Conservation (phyloP, 2,888 invertebrate genomes). For the Stenchaetothrips biformis region DNA sequence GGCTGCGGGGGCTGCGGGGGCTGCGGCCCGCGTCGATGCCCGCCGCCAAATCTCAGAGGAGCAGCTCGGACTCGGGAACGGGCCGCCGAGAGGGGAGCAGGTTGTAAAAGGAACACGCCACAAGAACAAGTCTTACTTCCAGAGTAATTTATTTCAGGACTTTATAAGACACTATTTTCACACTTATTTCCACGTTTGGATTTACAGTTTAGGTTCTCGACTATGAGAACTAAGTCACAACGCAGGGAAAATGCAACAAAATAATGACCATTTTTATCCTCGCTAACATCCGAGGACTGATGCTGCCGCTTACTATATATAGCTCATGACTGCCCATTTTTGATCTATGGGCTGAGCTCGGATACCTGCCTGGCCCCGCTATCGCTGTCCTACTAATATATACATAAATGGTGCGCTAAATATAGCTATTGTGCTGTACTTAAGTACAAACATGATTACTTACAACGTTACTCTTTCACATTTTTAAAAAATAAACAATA, state of each 20-base stretch:
- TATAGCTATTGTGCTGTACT: conserved; percentile 14
- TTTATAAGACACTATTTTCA: neutral
- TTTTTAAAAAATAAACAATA: conserved; percentile 16
- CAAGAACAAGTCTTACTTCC: neutral
- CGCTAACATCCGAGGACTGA: neutral
- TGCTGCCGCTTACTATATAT: neutral
- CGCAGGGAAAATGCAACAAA: conserved; percentile 6
- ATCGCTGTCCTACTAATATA: neutral
- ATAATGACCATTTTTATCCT: neutral
- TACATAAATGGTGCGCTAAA: neutral
- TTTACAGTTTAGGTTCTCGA: neutral
- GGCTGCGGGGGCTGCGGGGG: neutral
- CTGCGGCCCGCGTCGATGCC: neutral
- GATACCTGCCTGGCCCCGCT: conserved; percentile 2
- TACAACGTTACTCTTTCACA: neutral
- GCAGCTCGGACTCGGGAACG: neutral
- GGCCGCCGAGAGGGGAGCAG: neutral
- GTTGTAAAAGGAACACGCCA: neutral
- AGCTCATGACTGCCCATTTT: neutral
- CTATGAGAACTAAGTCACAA: conserved; percentile 7
- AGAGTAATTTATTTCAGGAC: neutral
- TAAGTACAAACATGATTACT: conserved; percentile 11
- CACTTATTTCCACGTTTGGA: neutral
- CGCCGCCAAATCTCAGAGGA: neutral
- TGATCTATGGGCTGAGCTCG: neutral